phyloP scores from a whole-genome alignment of 2,113 vertebrate genomes.

The Oncorhynchus mykiss region DNA sequence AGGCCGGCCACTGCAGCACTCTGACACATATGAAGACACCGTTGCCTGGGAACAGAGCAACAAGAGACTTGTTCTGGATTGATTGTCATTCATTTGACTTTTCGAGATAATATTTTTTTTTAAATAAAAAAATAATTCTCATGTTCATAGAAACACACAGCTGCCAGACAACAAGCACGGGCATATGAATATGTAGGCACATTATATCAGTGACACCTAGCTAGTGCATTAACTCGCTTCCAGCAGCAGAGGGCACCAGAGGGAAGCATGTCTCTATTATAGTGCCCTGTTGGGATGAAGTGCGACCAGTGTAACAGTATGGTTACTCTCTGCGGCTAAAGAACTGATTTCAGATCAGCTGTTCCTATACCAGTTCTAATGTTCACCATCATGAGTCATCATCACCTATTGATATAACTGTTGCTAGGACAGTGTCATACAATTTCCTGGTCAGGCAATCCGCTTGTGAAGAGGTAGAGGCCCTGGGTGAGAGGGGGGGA shows the following conservation, averaged over 20 bases:
- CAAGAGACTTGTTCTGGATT: too few species aligned
- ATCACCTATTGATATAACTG: background rate
- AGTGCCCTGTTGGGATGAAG: too few species aligned
- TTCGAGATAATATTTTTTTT: too few species aligned
- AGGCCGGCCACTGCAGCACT: slow-evolving; percentile 64
- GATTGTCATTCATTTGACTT: too few species aligned
- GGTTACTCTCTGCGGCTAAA: background rate
- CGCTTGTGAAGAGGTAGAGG: slow-evolving; percentile 80
- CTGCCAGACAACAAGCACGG: too few species aligned
- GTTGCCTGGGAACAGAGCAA: too few species aligned
- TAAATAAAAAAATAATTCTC: too few species aligned
- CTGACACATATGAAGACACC: slow-evolving; percentile 60
- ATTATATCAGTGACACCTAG: too few species aligned
- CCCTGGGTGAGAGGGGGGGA: slow-evolving; percentile 67
- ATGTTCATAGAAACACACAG: too few species aligned
- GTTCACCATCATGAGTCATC: background rate
- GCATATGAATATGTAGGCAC: too few species aligned
- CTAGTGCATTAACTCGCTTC: background rate
- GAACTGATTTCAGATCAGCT: background rate
- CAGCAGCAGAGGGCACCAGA: slow-evolving; percentile 18
- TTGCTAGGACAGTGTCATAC: slow-evolving; percentile 48
- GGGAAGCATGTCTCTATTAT: background rate
- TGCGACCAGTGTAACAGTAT: too few species aligned
- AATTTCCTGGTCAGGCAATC: slow-evolving; percentile 79
- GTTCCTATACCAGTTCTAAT: background rate